Conservation (phyloP, 2,113 vertebrate species). For the Pomatostomus ruficeps region DNA sequence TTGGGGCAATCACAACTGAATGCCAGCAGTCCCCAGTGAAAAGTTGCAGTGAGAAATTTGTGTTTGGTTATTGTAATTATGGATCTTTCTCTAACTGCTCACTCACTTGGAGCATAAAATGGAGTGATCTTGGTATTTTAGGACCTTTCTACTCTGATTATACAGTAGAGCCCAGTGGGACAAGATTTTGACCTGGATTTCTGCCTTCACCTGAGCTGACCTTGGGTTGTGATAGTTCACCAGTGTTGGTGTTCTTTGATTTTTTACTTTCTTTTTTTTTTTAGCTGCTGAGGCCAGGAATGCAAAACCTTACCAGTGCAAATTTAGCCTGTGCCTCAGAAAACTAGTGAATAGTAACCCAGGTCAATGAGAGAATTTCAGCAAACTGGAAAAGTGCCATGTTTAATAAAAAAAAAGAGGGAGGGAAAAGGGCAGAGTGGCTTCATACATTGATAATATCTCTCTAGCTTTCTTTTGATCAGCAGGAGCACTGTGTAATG, state of each 20-base stretch:
- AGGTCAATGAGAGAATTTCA: not conserved
- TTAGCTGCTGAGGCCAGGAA: not conserved
- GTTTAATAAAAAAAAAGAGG: not conserved
- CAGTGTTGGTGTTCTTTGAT: not conserved
- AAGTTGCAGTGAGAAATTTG: not conserved
- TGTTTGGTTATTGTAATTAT: not conserved
- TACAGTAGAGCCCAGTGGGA: not conserved
- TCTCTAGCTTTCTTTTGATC: slow-evolving; percentile 27
- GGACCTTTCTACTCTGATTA: not conserved
- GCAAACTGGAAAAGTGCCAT: not conserved
- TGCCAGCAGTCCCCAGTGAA: not conserved
- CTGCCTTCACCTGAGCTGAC: not conserved
- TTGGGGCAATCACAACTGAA: not conserved
- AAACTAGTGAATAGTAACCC: not conserved
- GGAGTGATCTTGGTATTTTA: not conserved
- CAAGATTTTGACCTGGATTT: slow-evolving; percentile 16
- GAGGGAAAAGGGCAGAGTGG: not conserved
- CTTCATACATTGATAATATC: not conserved
- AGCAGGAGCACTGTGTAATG: not conserved
- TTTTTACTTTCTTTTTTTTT: not conserved
- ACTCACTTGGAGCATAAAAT: not conserved
- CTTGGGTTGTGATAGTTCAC: not conserved
- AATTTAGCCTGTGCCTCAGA: not conserved
- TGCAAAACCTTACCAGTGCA: not conserved
- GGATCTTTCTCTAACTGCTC: slow-evolving; percentile 4